phyloP scores from a whole-genome alignment of 2,113 vertebrate species.

The Rostratula benghalensis region DNA sequence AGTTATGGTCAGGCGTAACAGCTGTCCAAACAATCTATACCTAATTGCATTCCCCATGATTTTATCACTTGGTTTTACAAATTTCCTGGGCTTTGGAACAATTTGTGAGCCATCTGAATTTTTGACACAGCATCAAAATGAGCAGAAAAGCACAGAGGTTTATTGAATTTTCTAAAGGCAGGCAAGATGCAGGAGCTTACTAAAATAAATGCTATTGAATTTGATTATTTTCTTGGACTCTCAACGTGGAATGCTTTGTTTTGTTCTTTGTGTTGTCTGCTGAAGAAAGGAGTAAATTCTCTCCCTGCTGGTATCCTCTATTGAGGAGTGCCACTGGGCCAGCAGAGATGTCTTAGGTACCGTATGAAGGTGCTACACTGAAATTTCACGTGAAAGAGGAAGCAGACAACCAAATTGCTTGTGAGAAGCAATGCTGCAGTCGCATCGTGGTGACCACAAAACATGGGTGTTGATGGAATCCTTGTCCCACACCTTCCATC shows the following conservation, averaged over 20 bases:
- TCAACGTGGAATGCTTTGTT: neutral
- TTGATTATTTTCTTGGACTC: neutral
- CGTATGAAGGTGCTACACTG: neutral
- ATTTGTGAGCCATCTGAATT: neutral
- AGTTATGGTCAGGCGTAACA: neutral
- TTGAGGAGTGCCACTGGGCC: neutral
- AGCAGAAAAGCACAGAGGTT: neutral
- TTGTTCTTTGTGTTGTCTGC: neutral
- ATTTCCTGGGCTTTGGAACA: neutral
- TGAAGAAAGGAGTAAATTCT: neutral
- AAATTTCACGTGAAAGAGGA: neutral
- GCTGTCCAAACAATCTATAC: neutral
- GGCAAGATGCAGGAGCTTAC: neutral
- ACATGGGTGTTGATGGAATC: neutral
- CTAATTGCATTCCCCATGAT: neutral
- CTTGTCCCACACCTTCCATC: neutral
- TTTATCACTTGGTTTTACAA: neutral
- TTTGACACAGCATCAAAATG: neutral
- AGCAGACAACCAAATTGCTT: neutral
- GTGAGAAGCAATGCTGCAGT: neutral
- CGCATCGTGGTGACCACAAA: neutral
- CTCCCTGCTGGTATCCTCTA: neutral
- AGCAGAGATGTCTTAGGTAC: neutral
- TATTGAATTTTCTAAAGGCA: conserved; percentile 5
- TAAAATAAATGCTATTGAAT: neutral